These are phyloP conservation scores for Apostichopus parvimensis DNA, from an alignment of 35 echinoderm and acorn worm species.

Conservation along the genomic window DNA sequence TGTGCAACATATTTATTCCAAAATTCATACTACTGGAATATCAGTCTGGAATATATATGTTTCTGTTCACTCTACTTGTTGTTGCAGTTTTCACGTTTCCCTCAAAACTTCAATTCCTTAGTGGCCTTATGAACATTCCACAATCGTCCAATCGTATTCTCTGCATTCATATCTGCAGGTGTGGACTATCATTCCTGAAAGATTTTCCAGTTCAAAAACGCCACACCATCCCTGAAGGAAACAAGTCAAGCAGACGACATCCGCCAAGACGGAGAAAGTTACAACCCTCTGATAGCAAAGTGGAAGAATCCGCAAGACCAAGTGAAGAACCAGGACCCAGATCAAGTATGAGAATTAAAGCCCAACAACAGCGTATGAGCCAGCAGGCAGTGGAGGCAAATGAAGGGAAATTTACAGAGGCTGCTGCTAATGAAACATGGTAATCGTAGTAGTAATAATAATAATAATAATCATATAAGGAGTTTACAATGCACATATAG, in stretches of 20 bases:
- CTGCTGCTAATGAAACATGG: not conserved
- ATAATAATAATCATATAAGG: too few species aligned
- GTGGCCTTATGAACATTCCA: too few species aligned
- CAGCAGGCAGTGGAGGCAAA: not conserved
- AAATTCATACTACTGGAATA: too few species aligned
- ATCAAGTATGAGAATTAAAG: not conserved
- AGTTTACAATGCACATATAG: too few species aligned
- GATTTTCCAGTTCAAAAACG: not conserved
- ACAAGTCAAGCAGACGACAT: not conserved
- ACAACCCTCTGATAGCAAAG: not conserved
- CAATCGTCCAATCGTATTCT: too few species aligned
- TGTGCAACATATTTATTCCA: too few species aligned
- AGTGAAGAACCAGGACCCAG: not conserved
- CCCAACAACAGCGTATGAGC: not conserved
- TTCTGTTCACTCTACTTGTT: too few species aligned
- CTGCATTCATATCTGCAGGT: not conserved
- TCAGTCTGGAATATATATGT: too few species aligned
- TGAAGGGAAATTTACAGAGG: not conserved
- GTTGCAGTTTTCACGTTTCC: too few species aligned
- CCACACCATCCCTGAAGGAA: not conserved
- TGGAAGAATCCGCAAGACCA: not conserved
- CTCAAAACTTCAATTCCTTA: too few species aligned
- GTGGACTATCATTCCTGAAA: not conserved
- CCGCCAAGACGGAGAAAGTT: not conserved
- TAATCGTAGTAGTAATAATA: not conserved